Evolutionary conservation across 2,797 vertebrate genomes (phyloP).

Genomic region (Halcyon chelicuti): DNA sequence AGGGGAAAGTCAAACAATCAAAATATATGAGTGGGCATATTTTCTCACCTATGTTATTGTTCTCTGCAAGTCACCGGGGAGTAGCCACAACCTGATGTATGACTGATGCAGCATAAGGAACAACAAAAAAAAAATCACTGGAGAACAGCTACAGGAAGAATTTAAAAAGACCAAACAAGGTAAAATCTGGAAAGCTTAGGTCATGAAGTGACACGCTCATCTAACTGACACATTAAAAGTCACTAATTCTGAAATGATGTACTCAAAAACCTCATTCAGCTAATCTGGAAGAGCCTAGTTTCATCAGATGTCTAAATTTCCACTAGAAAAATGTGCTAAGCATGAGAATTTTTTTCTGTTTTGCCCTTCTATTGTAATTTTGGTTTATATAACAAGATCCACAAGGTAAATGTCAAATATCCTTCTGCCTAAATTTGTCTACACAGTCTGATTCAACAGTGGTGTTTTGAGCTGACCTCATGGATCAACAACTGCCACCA

Average conservation of each 20-base stretch:
- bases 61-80: constrained; percentile 54
- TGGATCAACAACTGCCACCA: not conserved
- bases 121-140: constrained; percentile 20
- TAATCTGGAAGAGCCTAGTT: not conserved
- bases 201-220: not conserved
- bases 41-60: constrained; percentile 59
- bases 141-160: constrained; percentile 23
- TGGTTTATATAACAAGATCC: not conserved
- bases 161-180: not conserved
- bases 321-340: not conserved
- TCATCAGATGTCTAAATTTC: not conserved
- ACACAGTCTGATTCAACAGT: not conserved
- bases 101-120: constrained; percentile 47
- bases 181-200: constrained; percentile 13
- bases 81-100: constrained; percentile 53
- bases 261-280: not conserved
- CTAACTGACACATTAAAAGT: not conserved
- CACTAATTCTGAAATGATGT: not conserved
- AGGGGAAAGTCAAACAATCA: constrained; percentile 47
- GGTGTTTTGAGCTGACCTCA: not conserved
- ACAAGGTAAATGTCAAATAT: not conserved
- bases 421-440: not conserved
- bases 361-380: not conserved
- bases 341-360: not conserved
- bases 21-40: constrained; percentile 60